These are phyloP conservation scores for Chamaea fasciata DNA, from an alignment of 2,113 vertebrate genomes.

Conservation along the genomic window DNA sequence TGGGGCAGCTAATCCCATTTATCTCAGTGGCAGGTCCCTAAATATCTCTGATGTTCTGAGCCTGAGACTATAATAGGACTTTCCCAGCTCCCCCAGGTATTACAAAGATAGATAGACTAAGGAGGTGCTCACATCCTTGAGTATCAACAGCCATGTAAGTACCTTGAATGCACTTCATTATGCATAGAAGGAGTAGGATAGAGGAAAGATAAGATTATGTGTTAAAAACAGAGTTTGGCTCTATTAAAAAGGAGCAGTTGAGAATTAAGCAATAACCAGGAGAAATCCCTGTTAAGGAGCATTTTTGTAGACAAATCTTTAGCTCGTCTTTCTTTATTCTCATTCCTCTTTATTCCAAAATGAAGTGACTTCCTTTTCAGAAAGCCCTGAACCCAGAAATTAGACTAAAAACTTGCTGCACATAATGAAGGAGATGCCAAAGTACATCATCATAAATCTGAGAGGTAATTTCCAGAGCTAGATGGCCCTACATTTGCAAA, in stretches of 20 bases:
- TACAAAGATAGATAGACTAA: not conserved
- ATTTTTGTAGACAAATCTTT: not conserved
- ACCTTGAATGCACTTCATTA: not conserved
- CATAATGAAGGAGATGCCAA: not conserved
- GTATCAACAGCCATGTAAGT: not conserved
- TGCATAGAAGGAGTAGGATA: not conserved
- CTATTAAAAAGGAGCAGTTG: not conserved
- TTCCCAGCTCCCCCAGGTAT: constrained; percentile 7
- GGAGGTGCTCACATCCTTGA: not conserved
- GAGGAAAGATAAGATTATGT: not conserved
- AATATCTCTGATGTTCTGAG: constrained; percentile 26
- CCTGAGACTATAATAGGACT: constrained; percentile 9
- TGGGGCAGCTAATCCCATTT: constrained; percentile 39
- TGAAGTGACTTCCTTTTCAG: not conserved
- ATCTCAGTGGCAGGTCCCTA: constrained; percentile 46
- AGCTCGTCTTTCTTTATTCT: not conserved
- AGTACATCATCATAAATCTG: not conserved
- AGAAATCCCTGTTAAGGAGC: not conserved
- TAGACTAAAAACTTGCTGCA: not conserved
- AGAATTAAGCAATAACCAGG: not conserved
- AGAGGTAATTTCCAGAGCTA: constrained; percentile 16
- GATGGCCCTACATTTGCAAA: not conserved
- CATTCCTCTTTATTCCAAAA: not conserved
- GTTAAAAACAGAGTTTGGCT: not conserved
- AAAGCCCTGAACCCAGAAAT: constrained; percentile 12